Percentiles rank a stretch among this genome's conserved stretches.
These are phyloP conservation scores for Drosophila sp. DNA, from an alignment of 1,140 invertebrate species.

Conservation along the genomic window DNA sequence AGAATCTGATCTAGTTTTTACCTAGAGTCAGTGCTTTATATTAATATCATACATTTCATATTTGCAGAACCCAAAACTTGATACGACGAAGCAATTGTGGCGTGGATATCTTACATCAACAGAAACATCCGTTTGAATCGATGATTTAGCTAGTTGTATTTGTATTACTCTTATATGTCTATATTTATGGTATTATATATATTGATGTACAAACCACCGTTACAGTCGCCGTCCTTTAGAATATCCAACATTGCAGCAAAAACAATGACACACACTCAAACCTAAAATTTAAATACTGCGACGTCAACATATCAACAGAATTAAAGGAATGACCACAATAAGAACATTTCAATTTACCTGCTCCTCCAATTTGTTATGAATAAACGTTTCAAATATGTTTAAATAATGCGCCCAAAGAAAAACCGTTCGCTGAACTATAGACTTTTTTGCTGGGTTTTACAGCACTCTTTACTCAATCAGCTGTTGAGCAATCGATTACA, in stretches of 20 bases:
- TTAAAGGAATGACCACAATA: background rate
- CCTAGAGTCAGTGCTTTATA: background rate
- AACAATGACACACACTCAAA: slow-evolving; percentile 36
- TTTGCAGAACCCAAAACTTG: slow-evolving; percentile 79
- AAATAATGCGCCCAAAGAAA: background rate
- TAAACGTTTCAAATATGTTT: slow-evolving; percentile 55
- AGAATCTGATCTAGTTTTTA: slow-evolving; percentile 24
- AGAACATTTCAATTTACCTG: slow-evolving; percentile 12
- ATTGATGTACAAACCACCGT: slow-evolving; percentile 51
- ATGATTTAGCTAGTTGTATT: slow-evolving; percentile 69
- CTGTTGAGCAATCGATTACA: slow-evolving; percentile 1
- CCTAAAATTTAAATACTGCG: slow-evolving; percentile 11
- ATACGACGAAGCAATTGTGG: slow-evolving; percentile 82
- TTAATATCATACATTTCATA: slow-evolving; percentile 51
- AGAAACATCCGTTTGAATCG: slow-evolving; percentile 83
- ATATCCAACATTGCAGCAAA: slow-evolving; percentile 44
- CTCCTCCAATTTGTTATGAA: slow-evolving; percentile 50
- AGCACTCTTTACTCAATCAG: background rate
- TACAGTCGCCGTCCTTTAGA: slow-evolving; percentile 28
- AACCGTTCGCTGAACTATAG: background rate
- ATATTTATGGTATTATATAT: slow-evolving; percentile 45
- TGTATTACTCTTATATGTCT: slow-evolving; percentile 44
- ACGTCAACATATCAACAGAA: slow-evolving; percentile 42
- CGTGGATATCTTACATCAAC: slow-evolving; percentile 81
- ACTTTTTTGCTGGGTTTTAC: background rate